A percentile compares a stretch with the other conserved stretches of the same genome.
Conservation (phyloP, 2,797 vertebrate species). For the Pagetopsis macropterus region DNA sequence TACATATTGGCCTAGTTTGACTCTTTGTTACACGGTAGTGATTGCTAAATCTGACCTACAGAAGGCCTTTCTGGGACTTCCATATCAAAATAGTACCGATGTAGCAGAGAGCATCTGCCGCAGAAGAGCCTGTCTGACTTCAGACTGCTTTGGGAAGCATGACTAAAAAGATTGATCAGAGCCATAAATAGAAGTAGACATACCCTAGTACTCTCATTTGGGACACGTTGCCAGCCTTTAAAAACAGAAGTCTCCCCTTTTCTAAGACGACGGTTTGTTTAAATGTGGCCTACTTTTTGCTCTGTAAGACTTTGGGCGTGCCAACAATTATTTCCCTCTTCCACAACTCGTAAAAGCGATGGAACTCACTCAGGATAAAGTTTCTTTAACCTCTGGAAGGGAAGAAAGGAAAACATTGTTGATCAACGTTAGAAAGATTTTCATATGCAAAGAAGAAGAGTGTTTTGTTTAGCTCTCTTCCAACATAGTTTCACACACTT, state of each 20-base stretch:
- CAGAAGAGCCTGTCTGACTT: slow-evolving; percentile 17
- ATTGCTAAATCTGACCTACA: slow-evolving; percentile 14
- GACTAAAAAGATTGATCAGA: slow-evolving; percentile 20
- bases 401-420: slow-evolving; percentile 66
- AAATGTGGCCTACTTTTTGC: slow-evolving; percentile 70
- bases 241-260: slow-evolving; percentile 51
- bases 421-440: neutral
- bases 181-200: slow-evolving; percentile 16
- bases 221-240: slow-evolving; percentile 46
- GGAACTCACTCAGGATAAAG: slow-evolving; percentile 60
- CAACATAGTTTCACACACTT: slow-evolving; percentile 7
- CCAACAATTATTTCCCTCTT: slow-evolving; percentile 78
- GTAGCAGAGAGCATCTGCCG: slow-evolving; percentile 24
- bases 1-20: neutral
- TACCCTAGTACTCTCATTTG: slow-evolving; percentile 37
- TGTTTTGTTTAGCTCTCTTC: slow-evolving; percentile 13
- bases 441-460: neutral
- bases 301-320: slow-evolving; percentile 57
- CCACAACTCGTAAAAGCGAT: slow-evolving; percentile 72
- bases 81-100: slow-evolving; percentile 15
- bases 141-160: slow-evolving; percentile 11
- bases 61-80: slow-evolving; percentile 12
- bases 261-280: slow-evolving; percentile 58
- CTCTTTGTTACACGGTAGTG: slow-evolving; percentile 3
- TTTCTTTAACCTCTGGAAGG: slow-evolving; percentile 75